phyloP scores from a whole-genome alignment of 2,888 invertebrate species.

The Tillus elongatus region DNA sequence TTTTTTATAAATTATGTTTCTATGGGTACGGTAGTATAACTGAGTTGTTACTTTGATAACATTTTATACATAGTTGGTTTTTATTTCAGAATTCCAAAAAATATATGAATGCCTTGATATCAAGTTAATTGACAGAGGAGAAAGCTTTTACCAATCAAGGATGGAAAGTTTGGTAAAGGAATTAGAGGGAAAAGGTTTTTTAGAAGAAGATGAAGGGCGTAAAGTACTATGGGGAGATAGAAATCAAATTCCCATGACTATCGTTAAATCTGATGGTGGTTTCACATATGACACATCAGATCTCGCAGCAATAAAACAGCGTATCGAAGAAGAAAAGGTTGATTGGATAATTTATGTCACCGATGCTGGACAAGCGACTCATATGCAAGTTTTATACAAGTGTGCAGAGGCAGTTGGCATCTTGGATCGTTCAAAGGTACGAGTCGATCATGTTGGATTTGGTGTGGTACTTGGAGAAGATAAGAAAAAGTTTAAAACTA shows the following conservation, averaged over 20 bases:
- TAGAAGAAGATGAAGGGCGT: slow-evolving; percentile 75
- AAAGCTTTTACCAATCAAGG: slow-evolving; percentile 91
- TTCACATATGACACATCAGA: slow-evolving; percentile 98
- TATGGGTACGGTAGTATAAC: too few species aligned
- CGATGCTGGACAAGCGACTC: slow-evolving; percentile 81
- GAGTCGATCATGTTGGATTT: slow-evolving; percentile 87
- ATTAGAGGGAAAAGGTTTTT: slow-evolving; percentile 52
- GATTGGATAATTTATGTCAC: slow-evolving; percentile 90
- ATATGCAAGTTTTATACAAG: slow-evolving; percentile 66
- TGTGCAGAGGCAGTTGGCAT: slow-evolving; percentile 74
- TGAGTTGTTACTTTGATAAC: too few species aligned
- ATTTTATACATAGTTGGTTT: too few species aligned
- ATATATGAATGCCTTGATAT: slow-evolving; percentile 82
- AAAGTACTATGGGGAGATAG: slow-evolving; percentile 73
- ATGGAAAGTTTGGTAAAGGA: slow-evolving; percentile 68
- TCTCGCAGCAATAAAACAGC: slow-evolving; percentile 81
- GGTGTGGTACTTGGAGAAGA: slow-evolving; percentile 98
- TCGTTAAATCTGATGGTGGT: slow-evolving; percentile 96
- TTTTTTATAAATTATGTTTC: too few species aligned
- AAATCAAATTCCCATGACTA: slow-evolving; percentile 73
- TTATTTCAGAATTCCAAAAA: slow-evolving; percentile 65
- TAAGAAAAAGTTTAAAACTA: slow-evolving; percentile 97
- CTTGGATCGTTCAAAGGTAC: slow-evolving; percentile 49
- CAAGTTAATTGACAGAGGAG: slow-evolving; percentile 74
- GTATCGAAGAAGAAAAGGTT: slow-evolving; percentile 73